Evolutionary conservation across 2,888 invertebrate genomes (phyloP).

Genomic region (Plebejus melissa): DNA sequence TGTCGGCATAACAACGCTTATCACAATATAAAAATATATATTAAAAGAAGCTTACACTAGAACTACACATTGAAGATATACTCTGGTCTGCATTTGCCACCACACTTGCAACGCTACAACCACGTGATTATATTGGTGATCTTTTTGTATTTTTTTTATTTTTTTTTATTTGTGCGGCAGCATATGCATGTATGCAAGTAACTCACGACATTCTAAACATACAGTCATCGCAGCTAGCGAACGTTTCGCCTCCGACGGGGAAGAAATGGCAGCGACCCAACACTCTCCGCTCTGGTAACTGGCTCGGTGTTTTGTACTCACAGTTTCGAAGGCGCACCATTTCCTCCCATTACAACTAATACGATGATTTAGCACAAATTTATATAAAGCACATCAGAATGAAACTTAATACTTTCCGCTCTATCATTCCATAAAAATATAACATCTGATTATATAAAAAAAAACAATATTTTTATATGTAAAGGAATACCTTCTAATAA

Average conservation of each 20-base stretch:
- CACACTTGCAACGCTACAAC: conserved; percentile 61
- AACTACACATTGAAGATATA: conserved; percentile 74
- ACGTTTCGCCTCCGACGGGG: conserved; percentile 48
- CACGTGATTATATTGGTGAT: conserved; percentile 55
- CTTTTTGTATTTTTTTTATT: conserved; percentile 52
- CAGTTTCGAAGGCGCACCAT: conserved; percentile 47
- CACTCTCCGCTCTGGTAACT: conserved; percentile 61
- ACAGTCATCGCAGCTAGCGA: conserved; percentile 61
- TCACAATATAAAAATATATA: conserved; percentile 79
- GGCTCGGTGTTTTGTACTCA: conserved; percentile 71
- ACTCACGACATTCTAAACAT: conserved; percentile 67
- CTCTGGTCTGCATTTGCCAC: conserved; percentile 73
- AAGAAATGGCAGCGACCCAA: conserved; percentile 51
- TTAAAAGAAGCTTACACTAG: conserved; percentile 75
- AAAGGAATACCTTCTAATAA: conserved; percentile 27
- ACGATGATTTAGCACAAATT: conserved; percentile 26
- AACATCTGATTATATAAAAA: conserved; percentile 39
- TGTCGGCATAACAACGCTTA: conserved; percentile 77
- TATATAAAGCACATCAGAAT: conserved; percentile 29
- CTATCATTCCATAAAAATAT: conserved; percentile 76
- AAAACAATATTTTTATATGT: conserved; percentile 24
- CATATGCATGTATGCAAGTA: conserved; percentile 70
- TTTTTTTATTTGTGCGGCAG: conserved; percentile 73
- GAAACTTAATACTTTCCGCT: conserved; percentile 56
- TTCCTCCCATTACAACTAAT: conserved; percentile 54